A percentile compares a stretch with the other conserved stretches of the same genome.
phyloP scores from a whole-genome alignment of 2,113 vertebrate genomes.

The Datnioides undecimradiatus region DNA sequence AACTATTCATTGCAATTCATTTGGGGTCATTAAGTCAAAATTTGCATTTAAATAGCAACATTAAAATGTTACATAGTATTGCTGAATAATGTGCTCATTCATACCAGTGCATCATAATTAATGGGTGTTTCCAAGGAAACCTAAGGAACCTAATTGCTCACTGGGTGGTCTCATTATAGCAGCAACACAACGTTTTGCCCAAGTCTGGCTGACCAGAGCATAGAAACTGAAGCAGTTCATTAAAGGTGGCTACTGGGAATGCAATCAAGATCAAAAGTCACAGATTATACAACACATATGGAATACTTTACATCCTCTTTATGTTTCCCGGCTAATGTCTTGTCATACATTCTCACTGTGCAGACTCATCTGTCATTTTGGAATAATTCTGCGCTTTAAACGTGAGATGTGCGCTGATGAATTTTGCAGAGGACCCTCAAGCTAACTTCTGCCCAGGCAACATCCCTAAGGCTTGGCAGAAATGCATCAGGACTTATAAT shows the following conservation, averaged over 20 bases:
- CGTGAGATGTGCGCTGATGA: slow-evolving; percentile 41
- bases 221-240: slow-evolving; percentile 23
- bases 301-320: background rate
- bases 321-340: slow-evolving; percentile 13
- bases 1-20: slow-evolving; percentile 71
- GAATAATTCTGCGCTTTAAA: slow-evolving; percentile 65
- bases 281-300: background rate
- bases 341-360: slow-evolving; percentile 1
- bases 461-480: slow-evolving; percentile 51
- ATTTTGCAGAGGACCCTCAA: slow-evolving; percentile 54
- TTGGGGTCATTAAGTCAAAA: slow-evolving; percentile 77
- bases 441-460: slow-evolving; percentile 37
- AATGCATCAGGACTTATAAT: slow-evolving; percentile 67
- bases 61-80: slow-evolving; percentile 74
- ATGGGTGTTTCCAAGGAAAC: slow-evolving; percentile 73
- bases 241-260: slow-evolving; percentile 2
- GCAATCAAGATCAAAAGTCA: slow-evolving; percentile 27
- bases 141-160: slow-evolving; percentile 68
- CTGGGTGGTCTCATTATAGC: slow-evolving; percentile 67
- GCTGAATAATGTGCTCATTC: slow-evolving; percentile 75
- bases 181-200: slow-evolving; percentile 21
- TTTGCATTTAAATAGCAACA: slow-evolving; percentile 84
- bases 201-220: slow-evolving; percentile 47
- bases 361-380: slow-evolving; percentile 49
- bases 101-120: slow-evolving; percentile 76